phyloP scores from a whole-genome alignment of 2,888 invertebrate genomes.

The Apantesis nais region DNA sequence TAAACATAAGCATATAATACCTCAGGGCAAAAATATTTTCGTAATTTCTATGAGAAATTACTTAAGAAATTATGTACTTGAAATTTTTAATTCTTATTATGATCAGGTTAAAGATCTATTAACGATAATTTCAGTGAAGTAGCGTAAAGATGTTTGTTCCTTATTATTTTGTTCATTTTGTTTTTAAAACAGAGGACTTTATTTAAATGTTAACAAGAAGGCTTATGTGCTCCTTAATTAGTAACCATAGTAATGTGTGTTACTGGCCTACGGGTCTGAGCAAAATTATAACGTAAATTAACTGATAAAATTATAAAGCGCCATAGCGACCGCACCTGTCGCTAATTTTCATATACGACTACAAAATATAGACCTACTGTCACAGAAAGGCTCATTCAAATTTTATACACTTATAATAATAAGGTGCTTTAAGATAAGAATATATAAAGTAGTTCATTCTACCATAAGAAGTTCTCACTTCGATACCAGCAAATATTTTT shows the following conservation, averaged over 20 bases:
- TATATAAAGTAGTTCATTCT: no score
- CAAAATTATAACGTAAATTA: neutral
- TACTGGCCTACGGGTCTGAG: no score
- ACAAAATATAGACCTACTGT: neutral
- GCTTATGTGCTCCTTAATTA: neutral
- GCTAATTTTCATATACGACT: neutral
- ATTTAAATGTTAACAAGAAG: neutral
- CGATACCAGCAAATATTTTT: no score
- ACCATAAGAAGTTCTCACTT: no score
- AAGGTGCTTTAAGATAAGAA: no score
- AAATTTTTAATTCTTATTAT: no score
- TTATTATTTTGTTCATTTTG: neutral
- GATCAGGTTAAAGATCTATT: neutral
- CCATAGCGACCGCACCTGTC: neutral
- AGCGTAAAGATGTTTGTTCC: neutral
- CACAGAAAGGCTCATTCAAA: neutral
- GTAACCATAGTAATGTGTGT: neutral
- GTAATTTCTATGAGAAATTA: no score
- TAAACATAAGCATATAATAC: no score
- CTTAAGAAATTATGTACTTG: no score
- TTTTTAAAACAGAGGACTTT: neutral
- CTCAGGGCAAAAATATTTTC: no score
- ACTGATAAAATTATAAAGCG: neutral
- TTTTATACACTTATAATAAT: neutral
- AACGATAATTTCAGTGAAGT: neutral